Conservation (phyloP, 2,797 vertebrate genomes). For the Melanotaenia trifasciata region DNA sequence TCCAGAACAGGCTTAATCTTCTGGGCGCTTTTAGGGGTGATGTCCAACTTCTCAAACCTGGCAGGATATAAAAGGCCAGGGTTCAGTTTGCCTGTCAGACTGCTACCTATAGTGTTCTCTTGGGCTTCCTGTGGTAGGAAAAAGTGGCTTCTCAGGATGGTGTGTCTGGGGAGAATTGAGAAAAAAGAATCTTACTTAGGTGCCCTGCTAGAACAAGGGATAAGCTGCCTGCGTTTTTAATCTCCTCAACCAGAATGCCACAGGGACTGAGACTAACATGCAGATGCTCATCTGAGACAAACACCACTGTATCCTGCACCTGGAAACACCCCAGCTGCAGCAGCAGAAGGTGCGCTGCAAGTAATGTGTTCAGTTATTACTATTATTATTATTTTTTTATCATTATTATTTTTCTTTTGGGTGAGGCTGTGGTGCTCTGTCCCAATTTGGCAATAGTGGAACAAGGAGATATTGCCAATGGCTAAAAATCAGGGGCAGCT, state of each 20-base stretch:
- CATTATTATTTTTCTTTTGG: constrained; percentile 40
- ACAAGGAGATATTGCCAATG: constrained; percentile 76
- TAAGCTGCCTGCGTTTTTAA: constrained; percentile 90
- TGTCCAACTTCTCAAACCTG: constrained; percentile 99
- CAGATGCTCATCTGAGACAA: constrained; percentile 61
- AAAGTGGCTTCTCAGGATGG: constrained; percentile 99
- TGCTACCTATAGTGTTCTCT: constrained; percentile 99
- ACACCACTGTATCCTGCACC: constrained; percentile 48
- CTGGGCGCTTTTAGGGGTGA: constrained; percentile 99
- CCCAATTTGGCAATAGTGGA: constrained; percentile 81
- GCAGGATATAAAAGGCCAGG: constrained; percentile 99
- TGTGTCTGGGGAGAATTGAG: constrained; percentile 99
- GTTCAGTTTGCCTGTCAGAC: constrained; percentile 99
- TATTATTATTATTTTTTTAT: constrained; percentile 8
- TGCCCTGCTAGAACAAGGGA: constrained; percentile 95
- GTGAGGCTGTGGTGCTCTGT: constrained; percentile 72
- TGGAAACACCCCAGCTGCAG: constrained; percentile 65
- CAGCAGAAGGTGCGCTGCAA: constrained; percentile 51
- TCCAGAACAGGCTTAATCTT: constrained; percentile 99
- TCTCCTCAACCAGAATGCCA: constrained; percentile 83
- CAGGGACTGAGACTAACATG: constrained; percentile 78
- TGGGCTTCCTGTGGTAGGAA: constrained; percentile 99
- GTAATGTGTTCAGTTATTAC: not conserved
- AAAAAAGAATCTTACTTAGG: constrained; percentile 99
- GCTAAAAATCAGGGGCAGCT: constrained; percentile 67